phyloP scores from a whole-genome alignment of 2,888 invertebrate genomes.

The Stramonita haemastoma region DNA sequence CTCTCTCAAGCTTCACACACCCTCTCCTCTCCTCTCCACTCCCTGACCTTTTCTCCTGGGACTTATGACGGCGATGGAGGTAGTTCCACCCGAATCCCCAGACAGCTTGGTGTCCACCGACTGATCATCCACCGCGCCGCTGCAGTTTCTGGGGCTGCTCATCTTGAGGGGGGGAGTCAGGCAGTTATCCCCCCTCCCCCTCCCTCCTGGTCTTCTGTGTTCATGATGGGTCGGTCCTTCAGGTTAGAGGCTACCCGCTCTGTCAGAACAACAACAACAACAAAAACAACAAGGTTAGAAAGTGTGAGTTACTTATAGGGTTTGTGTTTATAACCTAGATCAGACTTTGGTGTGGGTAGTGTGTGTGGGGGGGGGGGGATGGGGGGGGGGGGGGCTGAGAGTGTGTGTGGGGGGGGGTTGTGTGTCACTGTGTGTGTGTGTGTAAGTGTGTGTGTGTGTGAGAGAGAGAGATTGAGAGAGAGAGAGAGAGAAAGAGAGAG shows the following conservation, averaged over 20 bases:
- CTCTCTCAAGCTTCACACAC: no score
- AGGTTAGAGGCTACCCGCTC: constrained; percentile 29
- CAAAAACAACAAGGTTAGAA: no score
- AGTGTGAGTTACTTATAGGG: no score
- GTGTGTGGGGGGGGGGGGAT: not conserved
- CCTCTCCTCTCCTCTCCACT: no score
- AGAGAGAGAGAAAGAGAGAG: no score
- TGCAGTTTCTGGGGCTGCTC: constrained; percentile 16
- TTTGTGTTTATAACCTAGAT: no score
- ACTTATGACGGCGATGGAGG: constrained; percentile 44
- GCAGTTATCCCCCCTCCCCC: constrained; percentile 14
- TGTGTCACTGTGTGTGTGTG: not conserved
- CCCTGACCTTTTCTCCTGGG: constrained; percentile 46
- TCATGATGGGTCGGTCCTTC: constrained; percentile 18
- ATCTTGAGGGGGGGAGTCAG: constrained; percentile 22
- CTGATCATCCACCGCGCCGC: constrained; percentile 28
- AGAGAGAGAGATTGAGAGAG: not conserved
- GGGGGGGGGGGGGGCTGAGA: not conserved
- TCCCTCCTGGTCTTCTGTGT: not conserved
- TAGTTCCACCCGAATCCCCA: constrained; percentile 51
- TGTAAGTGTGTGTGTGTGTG: constrained; percentile 1
- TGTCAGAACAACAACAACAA: not conserved
- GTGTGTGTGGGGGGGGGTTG: not conserved
- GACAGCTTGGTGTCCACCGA: constrained; percentile 43
- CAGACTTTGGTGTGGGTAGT: not conserved